Base-by-base conservation (phyloP, 2,113 vertebrate species). In the Mobula birostris region DNA sequence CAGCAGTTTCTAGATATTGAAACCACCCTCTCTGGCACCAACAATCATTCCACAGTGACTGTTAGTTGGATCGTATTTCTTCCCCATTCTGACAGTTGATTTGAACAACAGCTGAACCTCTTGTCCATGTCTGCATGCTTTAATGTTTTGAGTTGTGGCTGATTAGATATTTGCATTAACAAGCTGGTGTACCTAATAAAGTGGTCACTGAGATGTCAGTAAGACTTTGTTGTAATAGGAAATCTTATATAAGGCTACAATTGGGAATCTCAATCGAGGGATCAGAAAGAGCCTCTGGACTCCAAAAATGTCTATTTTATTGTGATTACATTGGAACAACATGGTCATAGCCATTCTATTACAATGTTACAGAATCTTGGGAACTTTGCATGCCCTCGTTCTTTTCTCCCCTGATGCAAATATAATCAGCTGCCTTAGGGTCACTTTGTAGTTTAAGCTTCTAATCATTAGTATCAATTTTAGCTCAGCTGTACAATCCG, bases 391-490 rank as follows among this genome's bases (percentile, higher is more conserved):
- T 88, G 58, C n/a, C 85, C 12, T 88, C 61, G 5, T 88, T n/a
- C 29, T 29, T 29, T 27, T 12, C 36, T 19, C 40, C 40, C 7
- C 40, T 88, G 11, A 66, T n/a, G 58, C n/a, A 88, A 88, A 88
- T 29, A 3, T 63, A 88, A 63, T 17, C 29, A 66, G 27, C 58
- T 63, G 29, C 85, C 29, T 88, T 88, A 27, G 21, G 61, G 12
- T 88, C 27, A 63, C 58, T n/a, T n/a, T 63, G 58, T 88, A 63
- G 11, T 63, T 88, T n/a, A 66, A 61, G 58, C 27, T 63, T 29
- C 85, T 88, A 88, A 88, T 63, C 58, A 8, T 61, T 58, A 88
- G 58, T 66, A 88, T 63, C 58, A 88, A 88, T 63, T 88, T 88
- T 87, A 61, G 9, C 83, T 63, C 85, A n/a, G 61, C 27, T 88